phyloP scores from a whole-genome alignment of 2,888 invertebrate species.

The Nephrotoma flavescens region DNA sequence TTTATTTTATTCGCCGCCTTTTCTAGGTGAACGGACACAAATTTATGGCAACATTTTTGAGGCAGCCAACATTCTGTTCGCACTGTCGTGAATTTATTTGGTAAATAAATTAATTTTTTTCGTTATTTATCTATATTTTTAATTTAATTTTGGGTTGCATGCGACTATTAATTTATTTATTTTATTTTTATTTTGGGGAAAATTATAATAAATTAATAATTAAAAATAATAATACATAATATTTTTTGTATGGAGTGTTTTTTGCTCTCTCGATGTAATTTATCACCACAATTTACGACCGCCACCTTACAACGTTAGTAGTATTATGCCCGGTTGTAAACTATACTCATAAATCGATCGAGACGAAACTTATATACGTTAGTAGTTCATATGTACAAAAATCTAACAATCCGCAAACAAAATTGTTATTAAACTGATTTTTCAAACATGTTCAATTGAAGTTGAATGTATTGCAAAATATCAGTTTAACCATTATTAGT shows the following conservation, averaged over 20 bases:
- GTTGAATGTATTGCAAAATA: too few species aligned
- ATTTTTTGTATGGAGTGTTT: constrained; percentile 12
- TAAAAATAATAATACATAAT: background rate
- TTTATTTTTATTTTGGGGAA: constrained; percentile 5
- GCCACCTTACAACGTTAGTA: too few species aligned
- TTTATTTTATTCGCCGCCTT: background rate
- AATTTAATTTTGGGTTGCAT: constrained; percentile 6
- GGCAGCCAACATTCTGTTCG: constrained; percentile 99
- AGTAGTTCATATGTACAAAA: too few species aligned
- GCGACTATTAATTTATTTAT: constrained; percentile 8
- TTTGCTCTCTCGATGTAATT: constrained; percentile 6
- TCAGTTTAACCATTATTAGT: too few species aligned
- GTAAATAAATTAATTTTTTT: constrained; percentile 40
- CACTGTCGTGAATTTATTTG: constrained; percentile 99
- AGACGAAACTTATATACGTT: too few species aligned
- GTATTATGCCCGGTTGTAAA: too few species aligned
- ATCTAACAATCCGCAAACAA: too few species aligned
- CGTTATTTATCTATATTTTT: constrained; percentile 7
- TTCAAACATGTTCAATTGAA: too few species aligned
- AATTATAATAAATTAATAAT: constrained; percentile 9
- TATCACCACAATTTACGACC: background rate
- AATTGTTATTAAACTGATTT: too few species aligned
- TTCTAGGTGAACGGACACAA: constrained; percentile 81
- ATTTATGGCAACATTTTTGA: constrained; percentile 98
- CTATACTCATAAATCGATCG: too few species aligned